Evolutionary conservation across 2,797 vertebrate genomes (phyloP).

Genomic region (Phataginus tetradactyla): DNA sequence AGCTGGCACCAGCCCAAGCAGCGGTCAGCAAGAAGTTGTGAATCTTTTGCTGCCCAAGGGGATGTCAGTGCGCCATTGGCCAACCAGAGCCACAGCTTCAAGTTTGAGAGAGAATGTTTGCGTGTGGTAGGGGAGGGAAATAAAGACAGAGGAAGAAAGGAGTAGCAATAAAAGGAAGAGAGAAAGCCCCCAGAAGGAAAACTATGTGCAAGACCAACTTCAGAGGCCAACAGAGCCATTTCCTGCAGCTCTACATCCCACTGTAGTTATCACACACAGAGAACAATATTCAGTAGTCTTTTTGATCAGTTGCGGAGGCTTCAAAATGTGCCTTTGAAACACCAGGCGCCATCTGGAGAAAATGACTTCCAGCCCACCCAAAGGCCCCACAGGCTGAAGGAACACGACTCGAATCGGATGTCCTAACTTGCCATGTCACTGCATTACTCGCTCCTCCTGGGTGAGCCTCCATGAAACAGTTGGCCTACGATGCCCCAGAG

Average conservation of each 20-base stretch:
- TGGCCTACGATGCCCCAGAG: neutral
- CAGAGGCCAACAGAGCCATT: neutral
- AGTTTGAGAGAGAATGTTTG: neutral
- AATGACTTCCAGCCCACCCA: slow-evolving; percentile 70
- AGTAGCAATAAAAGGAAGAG: neutral
- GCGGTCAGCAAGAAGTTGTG: neutral
- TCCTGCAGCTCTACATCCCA: neutral
- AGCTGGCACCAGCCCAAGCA: neutral
- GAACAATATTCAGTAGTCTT: slow-evolving; percentile 60
- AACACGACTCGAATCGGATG: neutral
- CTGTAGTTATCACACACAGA: slow-evolving; percentile 48
- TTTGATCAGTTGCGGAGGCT: slow-evolving; percentile 72
- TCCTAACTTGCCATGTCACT: neutral
- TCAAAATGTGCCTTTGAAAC: slow-evolving; percentile 71
- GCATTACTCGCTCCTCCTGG: neutral
- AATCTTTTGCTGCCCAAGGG: neutral
- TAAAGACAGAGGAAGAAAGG: neutral
- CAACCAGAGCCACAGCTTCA: neutral
- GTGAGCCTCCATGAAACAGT: neutral
- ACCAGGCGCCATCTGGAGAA: slow-evolving; percentile 69
- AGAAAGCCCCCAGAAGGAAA: neutral
- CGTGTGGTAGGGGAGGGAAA: rapidly evolving
- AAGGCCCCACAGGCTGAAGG: slow-evolving; percentile 50
- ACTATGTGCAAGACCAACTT: neutral
- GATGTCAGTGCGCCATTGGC: too few species aligned